These are phyloP conservation scores for Philypnodon macrostomus DNA, from an alignment of 2,797 vertebrate species.

Conservation along the genomic window DNA sequence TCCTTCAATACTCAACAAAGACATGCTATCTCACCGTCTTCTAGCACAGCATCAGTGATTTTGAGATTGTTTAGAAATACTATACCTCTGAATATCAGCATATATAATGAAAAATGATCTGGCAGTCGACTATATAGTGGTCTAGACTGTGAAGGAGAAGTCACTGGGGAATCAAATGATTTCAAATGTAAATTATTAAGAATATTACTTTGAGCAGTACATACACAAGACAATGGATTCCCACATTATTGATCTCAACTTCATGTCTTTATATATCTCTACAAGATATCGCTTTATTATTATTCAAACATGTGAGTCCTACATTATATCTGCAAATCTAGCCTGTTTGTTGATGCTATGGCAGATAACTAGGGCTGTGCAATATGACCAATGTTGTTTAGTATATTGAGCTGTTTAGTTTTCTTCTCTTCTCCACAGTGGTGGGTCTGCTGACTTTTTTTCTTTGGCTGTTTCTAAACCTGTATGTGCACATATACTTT, in stretches of 20 bases:
- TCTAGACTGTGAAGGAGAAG: conserved; percentile 36
- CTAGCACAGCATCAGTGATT: conserved; percentile 1
- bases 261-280: conserved; percentile 3
- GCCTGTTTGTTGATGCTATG: conserved; percentile 7
- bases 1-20: background rate
- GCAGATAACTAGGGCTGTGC: conserved; percentile 7
- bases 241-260: conserved; percentile 6
- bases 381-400: too few species aligned
- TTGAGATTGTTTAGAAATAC: background rate
- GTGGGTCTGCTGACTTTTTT: too few species aligned
- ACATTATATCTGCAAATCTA: conserved; percentile 10
- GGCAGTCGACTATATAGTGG: conserved; percentile 15
- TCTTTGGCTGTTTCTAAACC: too few species aligned
- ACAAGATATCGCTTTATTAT: too few species aligned
- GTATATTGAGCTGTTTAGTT: too few species aligned
- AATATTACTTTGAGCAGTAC: conserved; percentile 37
- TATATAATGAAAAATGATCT: conserved; percentile 25
- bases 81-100: conserved; percentile 9
- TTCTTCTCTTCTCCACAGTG: too few species aligned
- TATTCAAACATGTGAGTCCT: too few species aligned
- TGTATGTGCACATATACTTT: too few species aligned
- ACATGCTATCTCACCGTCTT: background rate
- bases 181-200: conserved; percentile 26
- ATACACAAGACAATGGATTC: conserved; percentile 14
- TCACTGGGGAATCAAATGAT: conserved; percentile 15